Percentiles rank a stretch among this genome's conserved stretches.
Conservation (phyloP, 2,888 invertebrate genomes). For the Choreutis nemorana region DNA sequence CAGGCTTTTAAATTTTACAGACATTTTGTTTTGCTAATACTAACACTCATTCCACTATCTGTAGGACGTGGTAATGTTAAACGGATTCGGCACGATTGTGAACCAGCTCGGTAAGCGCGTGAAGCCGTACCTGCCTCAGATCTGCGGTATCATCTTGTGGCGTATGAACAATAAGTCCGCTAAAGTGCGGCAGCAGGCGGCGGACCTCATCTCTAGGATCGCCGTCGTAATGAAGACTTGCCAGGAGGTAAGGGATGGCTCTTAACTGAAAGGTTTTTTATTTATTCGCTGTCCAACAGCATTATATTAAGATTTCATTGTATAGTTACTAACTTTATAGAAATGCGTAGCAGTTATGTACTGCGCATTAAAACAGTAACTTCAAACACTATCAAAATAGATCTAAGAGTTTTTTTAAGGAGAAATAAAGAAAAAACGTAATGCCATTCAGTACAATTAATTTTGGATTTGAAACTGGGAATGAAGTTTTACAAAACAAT, state of each 20-base stretch:
- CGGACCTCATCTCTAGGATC: conserved; percentile 97
- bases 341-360: too few relatives aligned
- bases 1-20: not conserved
- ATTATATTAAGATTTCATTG: too few relatives aligned
- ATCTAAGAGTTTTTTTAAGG: too few relatives aligned
- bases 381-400: too few relatives aligned
- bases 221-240: conserved; percentile 99
- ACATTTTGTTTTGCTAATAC: too few relatives aligned
- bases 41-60: too few relatives aligned
- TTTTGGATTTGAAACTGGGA: too few relatives aligned
- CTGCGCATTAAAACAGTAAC: too few relatives aligned
- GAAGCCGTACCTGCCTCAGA: conserved; percentile 98
- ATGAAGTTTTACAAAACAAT: too few relatives aligned
- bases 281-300: not conserved
- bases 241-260: conserved; percentile 77
- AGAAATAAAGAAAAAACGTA: too few relatives aligned
- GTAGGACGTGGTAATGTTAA: conserved; percentile 98
- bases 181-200: conserved; percentile 98
- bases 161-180: conserved; percentile 99
- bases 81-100: conserved; percentile 99
- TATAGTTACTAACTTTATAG: too few relatives aligned
- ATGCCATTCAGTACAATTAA: too few relatives aligned
- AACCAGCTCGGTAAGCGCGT: conserved; percentile 97
- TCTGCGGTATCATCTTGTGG: conserved; percentile 99
- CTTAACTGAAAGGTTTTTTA: conserved; percentile 5